Conservation (phyloP, 2,888 invertebrate species). For the Craniophora ligustri region DNA sequence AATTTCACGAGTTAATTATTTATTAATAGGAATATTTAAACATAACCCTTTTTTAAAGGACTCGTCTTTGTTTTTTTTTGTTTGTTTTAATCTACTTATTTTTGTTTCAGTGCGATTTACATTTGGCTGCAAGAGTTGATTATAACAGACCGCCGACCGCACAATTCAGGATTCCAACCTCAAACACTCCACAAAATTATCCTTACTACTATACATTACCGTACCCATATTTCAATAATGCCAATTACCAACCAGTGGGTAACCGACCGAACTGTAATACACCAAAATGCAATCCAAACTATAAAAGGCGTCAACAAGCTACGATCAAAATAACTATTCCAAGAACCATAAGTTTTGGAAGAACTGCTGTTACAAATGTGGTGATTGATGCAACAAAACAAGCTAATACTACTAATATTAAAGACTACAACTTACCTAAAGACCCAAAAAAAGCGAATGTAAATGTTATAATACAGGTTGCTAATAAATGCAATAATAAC, state of each 20-base stretch:
- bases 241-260: neutral
- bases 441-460: conserved; percentile 14
- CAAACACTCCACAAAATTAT: neutral
- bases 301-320: conserved; percentile 16
- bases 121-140: conserved; percentile 25
- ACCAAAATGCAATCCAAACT: conserved; percentile 9
- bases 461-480: conserved; percentile 21
- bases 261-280: conserved; percentile 17
- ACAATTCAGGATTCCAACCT: conserved; percentile 28
- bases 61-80: too few species aligned
- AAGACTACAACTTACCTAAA: neutral
- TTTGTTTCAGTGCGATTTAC: conserved; percentile 47
- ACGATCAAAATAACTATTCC: conserved; percentile 48
- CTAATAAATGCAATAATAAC: neutral
- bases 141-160: conserved; percentile 10
- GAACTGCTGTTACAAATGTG: conserved; percentile 54
- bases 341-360: conserved; percentile 1
- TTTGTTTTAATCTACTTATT: neutral
- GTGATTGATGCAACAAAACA: conserved; percentile 53
- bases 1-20: too few species aligned
- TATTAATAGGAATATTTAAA: too few species aligned
- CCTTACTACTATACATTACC: conserved; percentile 18
- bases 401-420: neutral
- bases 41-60: too few species aligned
- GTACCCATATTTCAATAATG: conserved; percentile 26